Percentiles rank a stretch among this genome's conserved stretches.
Evolutionary conservation across 2,113 vertebrate genomes (phyloP).

Genomic region (Collichthys lucidus): DNA sequence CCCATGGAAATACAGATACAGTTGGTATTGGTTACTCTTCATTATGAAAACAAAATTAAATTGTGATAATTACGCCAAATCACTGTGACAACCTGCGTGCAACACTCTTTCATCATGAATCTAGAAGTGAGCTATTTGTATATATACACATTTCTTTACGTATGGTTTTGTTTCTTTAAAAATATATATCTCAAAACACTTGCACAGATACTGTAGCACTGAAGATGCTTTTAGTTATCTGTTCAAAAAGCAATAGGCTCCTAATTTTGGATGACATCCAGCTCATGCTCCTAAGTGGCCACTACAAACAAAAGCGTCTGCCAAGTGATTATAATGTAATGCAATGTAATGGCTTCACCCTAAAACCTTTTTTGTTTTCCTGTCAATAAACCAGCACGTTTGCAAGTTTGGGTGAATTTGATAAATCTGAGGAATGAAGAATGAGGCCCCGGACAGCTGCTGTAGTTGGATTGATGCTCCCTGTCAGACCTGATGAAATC

Average conservation of each 20-base stretch:
- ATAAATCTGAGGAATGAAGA: neutral
- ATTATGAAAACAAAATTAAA: too few species aligned
- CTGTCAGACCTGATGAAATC: constrained; percentile 44
- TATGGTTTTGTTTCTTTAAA: too few species aligned
- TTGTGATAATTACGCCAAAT: too few species aligned
- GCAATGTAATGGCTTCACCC: too few species aligned
- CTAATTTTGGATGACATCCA: neutral
- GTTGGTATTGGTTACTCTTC: too few species aligned
- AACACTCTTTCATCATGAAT: neutral
- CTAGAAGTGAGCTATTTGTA: neutral
- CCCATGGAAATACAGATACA: too few species aligned
- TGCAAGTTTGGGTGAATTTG: neutral
- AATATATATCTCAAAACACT: too few species aligned
- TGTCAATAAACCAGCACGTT: neutral
- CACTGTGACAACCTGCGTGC: too few species aligned
- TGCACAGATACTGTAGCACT: too few species aligned
- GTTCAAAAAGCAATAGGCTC: neutral
- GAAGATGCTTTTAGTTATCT: neutral
- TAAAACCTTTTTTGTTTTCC: neutral
- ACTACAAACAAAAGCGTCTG: neutral
- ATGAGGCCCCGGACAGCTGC: neutral
- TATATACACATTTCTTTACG: too few species aligned
- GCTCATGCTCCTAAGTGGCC: neutral
- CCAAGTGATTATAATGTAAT: neutral
- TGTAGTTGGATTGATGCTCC: constrained; percentile 41